A percentile compares a stretch with the other conserved stretches of the same genome.
Conservation (phyloP, 2,113 vertebrate genomes). For the Sapayoa aenigma region DNA sequence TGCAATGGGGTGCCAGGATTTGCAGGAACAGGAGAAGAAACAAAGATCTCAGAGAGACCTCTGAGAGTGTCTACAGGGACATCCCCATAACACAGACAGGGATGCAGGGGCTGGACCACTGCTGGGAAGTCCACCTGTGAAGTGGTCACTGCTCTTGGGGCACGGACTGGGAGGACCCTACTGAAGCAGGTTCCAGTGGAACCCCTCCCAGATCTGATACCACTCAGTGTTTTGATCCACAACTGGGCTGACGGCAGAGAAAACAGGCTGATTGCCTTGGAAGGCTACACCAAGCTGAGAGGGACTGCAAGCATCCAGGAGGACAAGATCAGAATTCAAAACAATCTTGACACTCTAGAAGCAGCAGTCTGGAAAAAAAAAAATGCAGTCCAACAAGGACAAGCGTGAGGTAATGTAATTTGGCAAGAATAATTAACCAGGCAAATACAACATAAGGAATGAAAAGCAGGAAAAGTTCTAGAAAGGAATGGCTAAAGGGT, state of each 20-base stretch:
- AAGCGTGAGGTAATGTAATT: not conserved
- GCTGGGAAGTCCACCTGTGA: not conserved
- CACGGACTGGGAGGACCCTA: not conserved
- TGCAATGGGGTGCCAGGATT: not conserved
- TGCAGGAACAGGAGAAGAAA: not conserved
- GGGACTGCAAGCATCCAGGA: not conserved
- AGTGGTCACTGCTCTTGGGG: not conserved
- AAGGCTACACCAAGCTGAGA: not conserved
- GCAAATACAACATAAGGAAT: not conserved
- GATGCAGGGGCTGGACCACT: not conserved
- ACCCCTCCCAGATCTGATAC: not conserved
- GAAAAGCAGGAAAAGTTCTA: not conserved
- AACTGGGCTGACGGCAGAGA: not conserved
- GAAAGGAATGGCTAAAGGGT: not conserved
- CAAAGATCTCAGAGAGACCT: not conserved
- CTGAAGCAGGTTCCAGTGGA: not conserved
- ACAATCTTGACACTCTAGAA: not conserved
- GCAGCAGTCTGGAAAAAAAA: not conserved
- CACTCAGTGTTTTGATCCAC: not conserved
- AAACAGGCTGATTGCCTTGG: not conserved
- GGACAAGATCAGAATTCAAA: slow-evolving; percentile 10
- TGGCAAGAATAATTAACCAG: slow-evolving; percentile 36
- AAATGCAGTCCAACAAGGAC: not conserved
- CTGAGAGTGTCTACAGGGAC: not conserved
- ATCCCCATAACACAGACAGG: not conserved